Evolutionary conservation across 1,140 invertebrate species (phyloP), one percentile per base, ranked within the genome.

Genomic region (Idris sp.): DNA sequence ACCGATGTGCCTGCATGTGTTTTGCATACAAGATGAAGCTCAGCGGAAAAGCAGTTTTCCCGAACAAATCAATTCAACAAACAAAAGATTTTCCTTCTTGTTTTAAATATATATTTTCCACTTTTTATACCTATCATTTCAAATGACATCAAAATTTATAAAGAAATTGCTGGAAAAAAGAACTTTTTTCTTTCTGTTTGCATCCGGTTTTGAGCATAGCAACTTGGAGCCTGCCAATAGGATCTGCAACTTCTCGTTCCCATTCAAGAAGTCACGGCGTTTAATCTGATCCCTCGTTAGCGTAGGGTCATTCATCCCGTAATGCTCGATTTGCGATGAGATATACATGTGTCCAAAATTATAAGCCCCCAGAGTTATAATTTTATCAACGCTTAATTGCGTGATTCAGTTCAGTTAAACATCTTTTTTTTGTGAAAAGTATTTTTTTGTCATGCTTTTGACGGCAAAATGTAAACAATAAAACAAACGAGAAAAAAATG

Each of bases 11-110:
- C 28, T 40, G 61, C 65, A 53, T 73, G 69, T 65, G 53, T 65
- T 65, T 73, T 73, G 59, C 59, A 73, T 73, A 26, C 69, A 44
- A 65, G 69, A 73, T 73, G 53, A 65, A 73, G 51, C 22, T 58
- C 58, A 28, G 36, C 68, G 38, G 41, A 56, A 54, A 56, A 49
- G 53, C 53, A 18, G 43, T 30, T 59, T 61, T 46, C 31, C 18
- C 35, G 46, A 15, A 48, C 35, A 38, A 62, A 72, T 72, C 68
- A 62, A 72, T 72, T 56, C 28, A n/a, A n/a, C n/a, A n/a, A n/a
- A n/a, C n/a, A n/a, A n/a, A n/a, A n/a, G n/a, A n/a, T n/a, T n/a
- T n/a, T n/a, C n/a, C n/a, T n/a, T n/a, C n/a, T n/a, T n/a, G n/a
- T n/a, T n/a, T n/a, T n/a, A n/a, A n/a, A n/a, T n/a, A n/a, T n/a